A percentile compares a stretch with the other conserved stretches of the same genome.
Evolutionary conservation across 2,888 invertebrate species (phyloP).

Genomic region (Drosophila paramelanica): DNA sequence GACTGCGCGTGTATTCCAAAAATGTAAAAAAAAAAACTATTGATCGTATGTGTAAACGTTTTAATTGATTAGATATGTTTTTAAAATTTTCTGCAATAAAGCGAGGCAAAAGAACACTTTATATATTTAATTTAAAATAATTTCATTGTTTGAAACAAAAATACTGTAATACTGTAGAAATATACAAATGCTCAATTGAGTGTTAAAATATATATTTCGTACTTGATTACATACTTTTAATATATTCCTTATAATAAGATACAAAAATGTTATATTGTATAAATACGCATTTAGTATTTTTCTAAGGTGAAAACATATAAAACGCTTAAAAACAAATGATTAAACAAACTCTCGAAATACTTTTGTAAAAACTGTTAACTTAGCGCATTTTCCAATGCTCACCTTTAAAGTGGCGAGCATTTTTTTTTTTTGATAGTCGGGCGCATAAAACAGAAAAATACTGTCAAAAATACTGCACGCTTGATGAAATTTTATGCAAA

Average conservation of each 20-base stretch:
- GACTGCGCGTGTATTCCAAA: conserved; percentile 56
- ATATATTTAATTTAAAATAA: not conserved
- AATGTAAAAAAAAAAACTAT: conserved; percentile 35
- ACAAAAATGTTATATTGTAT: too few species aligned
- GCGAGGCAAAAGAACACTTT: not conserved
- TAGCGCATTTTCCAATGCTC: not conserved
- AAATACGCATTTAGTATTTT: too few species aligned
- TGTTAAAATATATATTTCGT: too few species aligned
- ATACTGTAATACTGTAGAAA: not conserved
- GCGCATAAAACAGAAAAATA: conserved; percentile 9
- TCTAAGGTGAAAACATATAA: too few species aligned
- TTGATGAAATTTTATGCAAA: conserved; percentile 71
- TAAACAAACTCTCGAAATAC: too few species aligned
- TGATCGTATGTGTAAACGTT: not conserved
- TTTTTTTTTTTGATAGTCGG: not conserved
- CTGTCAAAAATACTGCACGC: conserved; percentile 38
- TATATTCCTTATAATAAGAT: too few species aligned
- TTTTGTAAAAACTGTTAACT: too few species aligned
- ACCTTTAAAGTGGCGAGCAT: not conserved
- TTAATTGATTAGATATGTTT: conserved; percentile 3
- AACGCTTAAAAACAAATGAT: too few species aligned
- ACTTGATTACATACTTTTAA: too few species aligned
- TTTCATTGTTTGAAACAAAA: not conserved
- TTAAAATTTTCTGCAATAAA: conserved; percentile 1
- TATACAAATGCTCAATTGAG: too few species aligned